Evolutionary conservation across 2,888 invertebrate genomes (phyloP), one percentile per base, ranked within the genome.

Genomic region (Steinernema carpocapsae): DNA sequence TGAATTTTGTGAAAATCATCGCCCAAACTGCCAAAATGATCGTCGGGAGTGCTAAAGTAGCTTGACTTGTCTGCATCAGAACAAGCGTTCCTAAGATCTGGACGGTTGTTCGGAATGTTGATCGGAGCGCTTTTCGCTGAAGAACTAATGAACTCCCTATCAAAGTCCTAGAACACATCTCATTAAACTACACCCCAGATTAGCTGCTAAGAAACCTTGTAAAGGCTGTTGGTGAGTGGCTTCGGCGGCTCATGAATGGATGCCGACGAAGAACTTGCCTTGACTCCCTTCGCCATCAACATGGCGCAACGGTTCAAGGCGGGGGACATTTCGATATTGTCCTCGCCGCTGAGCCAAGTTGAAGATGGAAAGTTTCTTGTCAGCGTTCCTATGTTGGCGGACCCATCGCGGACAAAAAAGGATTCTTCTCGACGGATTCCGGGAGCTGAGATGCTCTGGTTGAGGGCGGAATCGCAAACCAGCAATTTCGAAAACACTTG

Each of bases 11-110:
- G 64, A 17, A 64, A 64, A 64, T 64, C 64, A 26, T 64, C 64
- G 2, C 71, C 73, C 19, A 73, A 71, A 51, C 71, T 74, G 19
- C 76, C 74, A 22, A 81, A 82, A 48, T 76, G 76, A 52, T 82
- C 80, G n/a, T 83, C 82, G 0, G 82, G 82, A n/a, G 82, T 83
- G 46, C 79, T 74, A 74, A 83, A 82, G 24, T 81, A 78, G 59
- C 78, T 82, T n/a, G 74, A 70, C 32, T 64, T 64, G 19, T 64
- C 64, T 17, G 64, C 64, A 32, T 64, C 64, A 10, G 64, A 64
- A 10, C 64, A 64, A 7, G 64, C 32, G 29, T 64, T 64, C 14
- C 64, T 1, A 3, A 64, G 22, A 14, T 72, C 72, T 26, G 12
- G 7, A 1, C 24, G n/a, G 26, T 51, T 74, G 32, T 48, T 51